Evolutionary conservation across 2,888 invertebrate species (phyloP).

Genomic region (Plutella xylostella): DNA sequence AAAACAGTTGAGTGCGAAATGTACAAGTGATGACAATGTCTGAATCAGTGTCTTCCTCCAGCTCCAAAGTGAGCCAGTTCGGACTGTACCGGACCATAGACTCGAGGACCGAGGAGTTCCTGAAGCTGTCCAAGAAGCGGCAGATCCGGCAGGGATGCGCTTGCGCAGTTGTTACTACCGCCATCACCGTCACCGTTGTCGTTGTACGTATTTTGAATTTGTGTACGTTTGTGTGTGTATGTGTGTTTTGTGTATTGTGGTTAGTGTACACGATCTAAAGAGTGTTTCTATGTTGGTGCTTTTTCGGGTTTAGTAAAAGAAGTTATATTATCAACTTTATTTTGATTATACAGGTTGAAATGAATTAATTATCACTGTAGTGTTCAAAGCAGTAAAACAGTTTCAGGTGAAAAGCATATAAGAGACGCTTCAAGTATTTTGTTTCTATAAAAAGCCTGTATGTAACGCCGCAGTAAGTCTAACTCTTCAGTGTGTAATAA

Average conservation of each 20-base stretch:
- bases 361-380: no score
- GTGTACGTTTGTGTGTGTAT: background rate
- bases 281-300: no score
- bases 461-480: no score
- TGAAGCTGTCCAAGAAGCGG: slow-evolving; percentile 44
- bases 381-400: no score
- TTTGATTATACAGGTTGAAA: no score
- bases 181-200: slow-evolving; percentile 54
- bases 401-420: no score
- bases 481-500: no score
- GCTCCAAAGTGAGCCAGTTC: slow-evolving; percentile 45
- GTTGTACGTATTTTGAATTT: slow-evolving; percentile 39
- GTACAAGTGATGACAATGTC: slow-evolving; percentile 29
- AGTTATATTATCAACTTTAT: no score
- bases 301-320: no score
- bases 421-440: no score
- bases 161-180: slow-evolving; percentile 54
- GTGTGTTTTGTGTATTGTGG: background rate
- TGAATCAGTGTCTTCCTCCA: slow-evolving; percentile 35
- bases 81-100: slow-evolving; percentile 56
- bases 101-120: slow-evolving; percentile 52
- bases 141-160: slow-evolving; percentile 57
- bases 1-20: background rate
- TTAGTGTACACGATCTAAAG: no score
- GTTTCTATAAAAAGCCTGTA: no score